These are phyloP conservation scores for Tolypeutes matacus DNA, from an alignment of 2,797 vertebrate species.

Conservation along the genomic window DNA sequence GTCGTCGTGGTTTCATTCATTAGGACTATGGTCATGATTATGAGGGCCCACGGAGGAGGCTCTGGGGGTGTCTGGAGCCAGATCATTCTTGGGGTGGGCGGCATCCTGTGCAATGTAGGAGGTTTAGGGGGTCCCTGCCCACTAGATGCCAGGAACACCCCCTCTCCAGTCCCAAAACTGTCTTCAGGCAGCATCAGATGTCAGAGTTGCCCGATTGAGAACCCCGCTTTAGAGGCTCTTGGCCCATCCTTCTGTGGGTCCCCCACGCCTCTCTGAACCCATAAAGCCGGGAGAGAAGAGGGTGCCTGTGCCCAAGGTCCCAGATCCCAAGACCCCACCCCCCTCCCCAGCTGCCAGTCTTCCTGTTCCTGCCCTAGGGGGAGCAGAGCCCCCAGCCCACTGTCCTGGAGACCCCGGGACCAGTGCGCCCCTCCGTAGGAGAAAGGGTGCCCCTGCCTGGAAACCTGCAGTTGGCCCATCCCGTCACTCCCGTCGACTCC, in stretches of 20 bases:
- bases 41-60: rapidly evolving
- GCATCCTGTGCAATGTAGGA: rapidly evolving
- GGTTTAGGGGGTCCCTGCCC: rapidly evolving
- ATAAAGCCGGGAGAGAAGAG: not conserved
- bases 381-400: not conserved
- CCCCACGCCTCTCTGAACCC: not conserved
- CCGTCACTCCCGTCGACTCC: rapidly evolving
- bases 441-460: not conserved
- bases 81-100: rapidly evolving
- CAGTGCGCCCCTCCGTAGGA: not conserved
- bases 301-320: not conserved
- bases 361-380: not conserved
- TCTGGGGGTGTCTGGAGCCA: rapidly evolving
- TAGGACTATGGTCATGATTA: not conserved
- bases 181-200: not conserved
- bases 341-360: not conserved
- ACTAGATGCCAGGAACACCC: not conserved
- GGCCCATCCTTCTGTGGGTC: too few species aligned
- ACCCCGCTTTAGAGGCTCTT: not conserved
- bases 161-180: not conserved
- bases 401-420: not conserved
- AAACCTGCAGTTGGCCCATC: not conserved
- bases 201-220: too few species aligned
- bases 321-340: not conserved
- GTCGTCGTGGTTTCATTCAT: not conserved